Evolutionary conservation across 2,797 vertebrate genomes (phyloP), one percentile per base, ranked within the genome.

Genomic region (Sebastes kiyomatsui): DNA sequence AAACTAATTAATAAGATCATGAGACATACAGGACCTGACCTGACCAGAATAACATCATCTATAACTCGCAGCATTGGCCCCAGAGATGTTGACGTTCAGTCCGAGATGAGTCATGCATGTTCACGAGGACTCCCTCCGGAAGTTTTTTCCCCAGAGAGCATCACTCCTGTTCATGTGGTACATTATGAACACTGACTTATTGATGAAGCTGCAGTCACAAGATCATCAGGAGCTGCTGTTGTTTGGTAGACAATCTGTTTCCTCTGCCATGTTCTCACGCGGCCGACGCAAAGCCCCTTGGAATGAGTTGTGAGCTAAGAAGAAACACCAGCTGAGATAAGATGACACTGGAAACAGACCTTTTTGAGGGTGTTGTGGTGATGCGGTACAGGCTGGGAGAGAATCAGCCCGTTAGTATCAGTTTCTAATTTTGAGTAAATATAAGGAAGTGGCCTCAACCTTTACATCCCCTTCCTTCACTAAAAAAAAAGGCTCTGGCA

Each of bases 101-200:
- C 27, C 16, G 2, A 67, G 67, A 81, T 86, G 83, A 88, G 77
- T 88, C 88, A 88, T 75, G 28, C 79, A 32, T 70, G 64, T 70
- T 80, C 35, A 49, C 22, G 4, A 65, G 61, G 74, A 68, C 49
- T 30, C 68, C 80, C 75, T 46, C 49, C 1, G 11, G 59, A 52
- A 13, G 61, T 46, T 69, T 28, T 67, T 25, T 38, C 80, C 61
- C 68, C 25, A 30, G 78, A 80, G 84, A 82, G 46, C 82, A 55
- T 82, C 75, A 18, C 25, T 84, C 42, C 27, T 60, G 73, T 75
- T 82, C 80, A 71, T 67, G 86, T 74, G 84, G 70, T 81, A 42
- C 81, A 85, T 91, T 80, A 83, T 62, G 66, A 91, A 93, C 89
- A 90, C 85, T 90, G 82, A 90, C 85, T 91, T 92, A 93, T 85